phyloP scores from a whole-genome alignment of 2,113 vertebrate genomes.

The Puffinus mauretanicus region DNA sequence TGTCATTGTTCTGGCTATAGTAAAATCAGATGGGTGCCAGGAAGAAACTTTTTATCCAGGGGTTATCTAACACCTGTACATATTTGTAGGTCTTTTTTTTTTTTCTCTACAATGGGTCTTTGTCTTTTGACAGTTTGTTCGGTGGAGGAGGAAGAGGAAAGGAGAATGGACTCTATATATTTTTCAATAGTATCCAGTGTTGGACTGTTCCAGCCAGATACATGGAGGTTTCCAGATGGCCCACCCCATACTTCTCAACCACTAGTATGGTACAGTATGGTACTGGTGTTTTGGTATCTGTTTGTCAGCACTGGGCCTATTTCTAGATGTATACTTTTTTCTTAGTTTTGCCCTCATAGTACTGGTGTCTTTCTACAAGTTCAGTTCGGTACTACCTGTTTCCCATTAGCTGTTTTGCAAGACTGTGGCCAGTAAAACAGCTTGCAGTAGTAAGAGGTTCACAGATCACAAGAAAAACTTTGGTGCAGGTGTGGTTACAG shows the following conservation, averaged over 20 bases:
- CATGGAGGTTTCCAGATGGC: constrained; percentile 50
- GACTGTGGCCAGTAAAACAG: background rate
- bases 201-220: constrained; percentile 49
- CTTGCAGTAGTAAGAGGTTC: background rate
- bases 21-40: background rate
- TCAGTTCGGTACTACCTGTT: background rate
- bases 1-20: background rate
- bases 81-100: background rate
- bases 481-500: background rate
- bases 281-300: constrained; percentile 35
- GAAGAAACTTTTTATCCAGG: background rate
- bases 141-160: constrained; percentile 57
- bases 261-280: constrained; percentile 59
- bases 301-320: constrained; percentile 41
- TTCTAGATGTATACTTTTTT: background rate
- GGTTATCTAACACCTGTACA: background rate
- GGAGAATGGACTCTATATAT: constrained; percentile 39
- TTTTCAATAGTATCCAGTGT: constrained; percentile 55
- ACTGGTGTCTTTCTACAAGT: background rate
- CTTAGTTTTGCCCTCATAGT: background rate
- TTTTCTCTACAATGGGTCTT: constrained; percentile 43
- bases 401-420: background rate
- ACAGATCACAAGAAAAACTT: background rate
- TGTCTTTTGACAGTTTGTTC: constrained; percentile 52
- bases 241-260: constrained; percentile 55